Conservation (phyloP, 1,140 invertebrate species). For the Andricus grossulariae region DNA sequence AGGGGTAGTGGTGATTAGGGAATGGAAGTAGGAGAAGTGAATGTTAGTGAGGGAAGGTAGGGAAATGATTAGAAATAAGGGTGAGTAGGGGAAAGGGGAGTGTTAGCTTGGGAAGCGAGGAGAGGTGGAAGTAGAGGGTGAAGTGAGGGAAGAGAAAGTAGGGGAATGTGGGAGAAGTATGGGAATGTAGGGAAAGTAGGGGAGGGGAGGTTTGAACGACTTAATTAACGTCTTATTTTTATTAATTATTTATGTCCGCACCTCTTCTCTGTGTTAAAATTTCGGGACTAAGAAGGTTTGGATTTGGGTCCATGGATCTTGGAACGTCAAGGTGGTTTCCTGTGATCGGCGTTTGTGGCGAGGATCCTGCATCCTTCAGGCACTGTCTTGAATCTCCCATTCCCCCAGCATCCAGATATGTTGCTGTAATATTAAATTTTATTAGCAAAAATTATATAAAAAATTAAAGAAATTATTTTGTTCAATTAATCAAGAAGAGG, state of each 20-base stretch:
- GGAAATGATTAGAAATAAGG: too few species aligned
- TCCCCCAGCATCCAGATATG: slow-evolving; percentile 73
- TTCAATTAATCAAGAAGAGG: too few species aligned
- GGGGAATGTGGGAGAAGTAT: too few species aligned
- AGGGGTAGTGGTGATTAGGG: too few species aligned
- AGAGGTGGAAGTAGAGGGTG: too few species aligned
- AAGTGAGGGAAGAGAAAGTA: too few species aligned
- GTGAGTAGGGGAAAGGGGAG: too few species aligned
- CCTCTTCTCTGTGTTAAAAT: slow-evolving; percentile 85
- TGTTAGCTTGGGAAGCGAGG: too few species aligned
- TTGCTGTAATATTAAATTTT: slow-evolving; percentile 63
- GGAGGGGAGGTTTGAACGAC: slow-evolving; percentile 4
- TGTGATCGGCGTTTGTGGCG: slow-evolving; percentile 79
- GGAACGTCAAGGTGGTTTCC: slow-evolving; percentile 89
- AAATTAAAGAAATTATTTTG: background rate
- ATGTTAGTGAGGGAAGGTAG: too few species aligned
- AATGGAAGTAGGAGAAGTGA: too few species aligned
- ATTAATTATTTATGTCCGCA: slow-evolving; percentile 55
- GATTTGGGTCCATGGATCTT: slow-evolving; percentile 82
- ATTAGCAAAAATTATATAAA: background rate
- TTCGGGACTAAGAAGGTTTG: slow-evolving; percentile 88
- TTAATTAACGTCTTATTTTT: slow-evolving; percentile 5
- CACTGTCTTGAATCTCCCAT: slow-evolving; percentile 79
- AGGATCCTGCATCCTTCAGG: slow-evolving; percentile 80
- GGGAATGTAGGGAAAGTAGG: too few species aligned